Conservation (phyloP, 2,888 invertebrate species). For the Luperina testacea region DNA sequence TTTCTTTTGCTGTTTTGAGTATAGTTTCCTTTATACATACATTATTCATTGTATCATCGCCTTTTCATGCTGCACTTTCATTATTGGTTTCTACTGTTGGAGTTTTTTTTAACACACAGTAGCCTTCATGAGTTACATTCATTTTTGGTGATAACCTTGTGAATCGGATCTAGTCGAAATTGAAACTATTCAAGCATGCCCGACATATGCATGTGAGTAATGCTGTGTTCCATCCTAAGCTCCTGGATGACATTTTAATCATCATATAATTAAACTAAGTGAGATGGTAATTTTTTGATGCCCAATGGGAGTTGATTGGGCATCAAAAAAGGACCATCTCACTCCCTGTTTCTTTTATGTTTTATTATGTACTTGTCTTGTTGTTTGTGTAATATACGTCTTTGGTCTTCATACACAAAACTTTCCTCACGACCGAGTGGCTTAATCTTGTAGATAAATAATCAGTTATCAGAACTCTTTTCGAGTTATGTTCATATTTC, state of each 20-base stretch:
- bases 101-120: not conserved
- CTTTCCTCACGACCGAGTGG: not conserved
- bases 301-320: no score
- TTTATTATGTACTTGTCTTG: no score
- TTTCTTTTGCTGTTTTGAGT: conserved; percentile 9
- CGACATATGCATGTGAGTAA: not conserved
- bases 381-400: no score
- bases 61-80: not conserved
- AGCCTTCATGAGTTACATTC: not conserved
- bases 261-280: not conserved
- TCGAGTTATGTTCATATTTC: not conserved
- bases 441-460: not conserved
- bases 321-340: no score
- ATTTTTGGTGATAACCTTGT: not conserved
- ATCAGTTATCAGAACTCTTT: not conserved
- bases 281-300: no score
- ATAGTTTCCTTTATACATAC: not conserved
- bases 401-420: not conserved
- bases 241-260: not conserved
- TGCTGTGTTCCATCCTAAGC: not conserved
- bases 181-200: not conserved
- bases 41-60: not conserved
- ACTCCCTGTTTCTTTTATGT: no score
- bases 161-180: not conserved
- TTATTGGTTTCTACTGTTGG: conserved; percentile 49